phyloP scores from a whole-genome alignment of 1,140 invertebrate genomes.

The Rhynchophorus ferrugineus region DNA sequence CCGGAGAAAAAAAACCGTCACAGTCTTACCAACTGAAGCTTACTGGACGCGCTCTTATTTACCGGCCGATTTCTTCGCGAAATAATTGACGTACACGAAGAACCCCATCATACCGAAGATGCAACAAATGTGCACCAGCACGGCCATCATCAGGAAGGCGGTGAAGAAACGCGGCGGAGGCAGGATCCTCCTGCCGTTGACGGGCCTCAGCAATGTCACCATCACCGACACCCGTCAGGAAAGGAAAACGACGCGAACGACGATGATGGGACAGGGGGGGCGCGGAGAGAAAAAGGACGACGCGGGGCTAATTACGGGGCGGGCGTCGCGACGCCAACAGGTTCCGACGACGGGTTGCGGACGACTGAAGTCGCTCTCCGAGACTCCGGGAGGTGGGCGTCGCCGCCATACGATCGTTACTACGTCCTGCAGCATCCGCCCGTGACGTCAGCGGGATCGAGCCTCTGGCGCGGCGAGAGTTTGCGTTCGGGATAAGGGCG shows the following conservation, averaged over 20 bases:
- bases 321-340: too few species aligned
- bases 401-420: constrained; percentile 20
- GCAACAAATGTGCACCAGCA: constrained; percentile 11
- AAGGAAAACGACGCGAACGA: neutral
- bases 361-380: too few species aligned
- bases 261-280: too few species aligned
- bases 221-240: neutral
- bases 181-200: constrained; percentile 2
- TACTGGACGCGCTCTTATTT: too few species aligned
- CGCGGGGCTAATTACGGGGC: too few species aligned
- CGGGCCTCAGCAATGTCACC: constrained; percentile 12
- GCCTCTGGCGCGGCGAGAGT: constrained; percentile 5
- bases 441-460: constrained; percentile 15
- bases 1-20: too few species aligned
- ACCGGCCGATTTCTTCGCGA: constrained; percentile 2
- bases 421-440: constrained; percentile 18
- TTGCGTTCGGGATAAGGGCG: neutral
- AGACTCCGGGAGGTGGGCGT: constrained; percentile 16
- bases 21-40: too few species aligned
- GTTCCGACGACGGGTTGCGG: too few species aligned
- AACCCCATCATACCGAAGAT: constrained; percentile 16
- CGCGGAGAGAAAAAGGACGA: too few species aligned
- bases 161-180: constrained; percentile 12
- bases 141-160: constrained; percentile 9
- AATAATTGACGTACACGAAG: constrained; percentile 15